Evolutionary conservation across 2,797 vertebrate species (phyloP).

Genomic region (Tolypeutes matacus): DNA sequence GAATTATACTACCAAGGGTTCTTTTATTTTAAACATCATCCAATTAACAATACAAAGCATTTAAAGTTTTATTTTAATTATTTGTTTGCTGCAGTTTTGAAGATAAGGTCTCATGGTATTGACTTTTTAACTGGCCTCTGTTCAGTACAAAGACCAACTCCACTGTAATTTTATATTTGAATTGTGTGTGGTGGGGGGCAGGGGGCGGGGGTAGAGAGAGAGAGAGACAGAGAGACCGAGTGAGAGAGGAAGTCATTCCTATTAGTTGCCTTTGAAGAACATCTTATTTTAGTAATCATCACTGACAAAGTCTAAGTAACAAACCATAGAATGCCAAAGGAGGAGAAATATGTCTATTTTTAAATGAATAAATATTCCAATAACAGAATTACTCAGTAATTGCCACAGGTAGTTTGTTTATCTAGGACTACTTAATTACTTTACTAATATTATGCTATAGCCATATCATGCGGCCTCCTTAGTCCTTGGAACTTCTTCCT

Average conservation of each 20-base stretch:
- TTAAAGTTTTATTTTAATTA: background rate
- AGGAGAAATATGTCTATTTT: constrained; percentile 39
- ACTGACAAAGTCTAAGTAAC: background rate
- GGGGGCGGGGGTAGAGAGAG: background rate
- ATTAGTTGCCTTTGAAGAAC: background rate
- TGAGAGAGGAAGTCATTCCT: background rate
- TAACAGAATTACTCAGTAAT: background rate
- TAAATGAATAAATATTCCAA: constrained; percentile 23
- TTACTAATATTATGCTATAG: background rate
- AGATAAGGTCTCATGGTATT: background rate
- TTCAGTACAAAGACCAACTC: constrained; percentile 1
- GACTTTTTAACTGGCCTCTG: background rate
- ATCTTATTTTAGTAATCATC: background rate
- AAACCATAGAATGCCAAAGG: background rate
- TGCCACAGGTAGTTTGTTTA: background rate
- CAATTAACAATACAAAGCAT: constrained; percentile 60
- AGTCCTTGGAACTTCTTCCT: background rate
- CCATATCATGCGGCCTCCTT: background rate
- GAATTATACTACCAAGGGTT: constrained; percentile 45
- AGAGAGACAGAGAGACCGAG: background rate
- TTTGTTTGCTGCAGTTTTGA: background rate
- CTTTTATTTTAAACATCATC: constrained; percentile 76
- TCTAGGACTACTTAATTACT: background rate
- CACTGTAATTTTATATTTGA: constrained; percentile 42
- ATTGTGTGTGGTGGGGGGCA: background rate